phyloP scores from a whole-genome alignment of 2,113 vertebrate genomes.

The Tachycineta bicolor region DNA sequence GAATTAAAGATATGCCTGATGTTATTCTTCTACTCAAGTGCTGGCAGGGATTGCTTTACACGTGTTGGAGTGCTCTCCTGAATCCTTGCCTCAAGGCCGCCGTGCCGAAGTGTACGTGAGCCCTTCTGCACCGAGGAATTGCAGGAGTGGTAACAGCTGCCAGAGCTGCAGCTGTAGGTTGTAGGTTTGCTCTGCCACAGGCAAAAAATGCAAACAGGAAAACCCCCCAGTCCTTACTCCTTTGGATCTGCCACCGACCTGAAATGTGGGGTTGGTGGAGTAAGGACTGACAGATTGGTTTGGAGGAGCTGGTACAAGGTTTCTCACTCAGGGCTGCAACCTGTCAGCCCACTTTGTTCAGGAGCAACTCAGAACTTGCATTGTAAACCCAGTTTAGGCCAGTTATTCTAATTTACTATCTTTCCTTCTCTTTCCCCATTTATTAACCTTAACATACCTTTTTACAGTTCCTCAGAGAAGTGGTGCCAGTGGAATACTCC shows the following conservation, averaged over 20 bases:
- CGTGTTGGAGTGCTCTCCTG: neutral
- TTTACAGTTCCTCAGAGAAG: constrained; percentile 2
- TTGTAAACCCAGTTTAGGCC: neutral
- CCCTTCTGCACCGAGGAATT: neutral
- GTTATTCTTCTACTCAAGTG: neutral
- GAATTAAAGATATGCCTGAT: neutral
- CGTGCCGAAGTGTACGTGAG: neutral
- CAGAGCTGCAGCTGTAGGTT: constrained; percentile 20
- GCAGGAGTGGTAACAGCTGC: neutral
- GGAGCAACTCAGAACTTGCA: neutral
- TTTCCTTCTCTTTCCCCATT: neutral
- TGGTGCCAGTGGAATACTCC: neutral
- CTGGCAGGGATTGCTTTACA: neutral
- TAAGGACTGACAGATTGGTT: neutral
- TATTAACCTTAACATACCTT: constrained; percentile 31
- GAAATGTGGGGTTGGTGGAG: neutral
- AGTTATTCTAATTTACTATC: neutral
- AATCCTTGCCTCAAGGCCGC: constrained; percentile 54
- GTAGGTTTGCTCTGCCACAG: neutral
- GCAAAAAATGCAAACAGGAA: neutral
- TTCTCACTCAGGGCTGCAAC: neutral
- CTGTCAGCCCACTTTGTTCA: neutral
- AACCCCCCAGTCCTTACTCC: neutral
- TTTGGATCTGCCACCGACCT: neutral
- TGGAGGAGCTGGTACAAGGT: neutral